Conservation (phyloP, 2,113 vertebrate species). For the Perca fluviatilis region DNA sequence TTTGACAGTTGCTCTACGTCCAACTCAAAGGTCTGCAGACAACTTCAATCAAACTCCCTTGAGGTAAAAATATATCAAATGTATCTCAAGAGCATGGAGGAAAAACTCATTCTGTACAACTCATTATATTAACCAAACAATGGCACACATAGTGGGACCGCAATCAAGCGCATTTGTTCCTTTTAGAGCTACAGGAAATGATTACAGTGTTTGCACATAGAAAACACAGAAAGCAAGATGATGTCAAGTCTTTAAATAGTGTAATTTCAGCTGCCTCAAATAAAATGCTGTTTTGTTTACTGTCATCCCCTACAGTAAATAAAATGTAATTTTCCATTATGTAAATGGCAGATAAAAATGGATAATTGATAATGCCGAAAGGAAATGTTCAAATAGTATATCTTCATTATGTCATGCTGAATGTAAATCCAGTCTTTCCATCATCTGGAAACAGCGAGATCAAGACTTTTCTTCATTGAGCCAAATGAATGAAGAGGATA, state of each 20-base stretch:
- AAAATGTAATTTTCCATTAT: conserved; percentile 36
- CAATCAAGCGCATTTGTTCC: neutral
- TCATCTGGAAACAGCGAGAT: conserved; percentile 1
- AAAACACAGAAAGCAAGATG: conserved; percentile 11
- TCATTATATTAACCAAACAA: conserved; percentile 28
- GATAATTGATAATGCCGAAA: neutral
- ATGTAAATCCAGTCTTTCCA: conserved; percentile 46
- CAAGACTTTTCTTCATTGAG: neutral
- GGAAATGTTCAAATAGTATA: conserved; percentile 4
- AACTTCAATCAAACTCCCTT: conserved; percentile 30
- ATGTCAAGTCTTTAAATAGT: conserved; percentile 36
- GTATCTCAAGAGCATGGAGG: neutral
- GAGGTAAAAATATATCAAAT: conserved; percentile 32
- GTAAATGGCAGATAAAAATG: conserved; percentile 8
- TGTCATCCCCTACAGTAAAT: conserved; percentile 27
- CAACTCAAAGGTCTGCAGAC: conserved; percentile 35
- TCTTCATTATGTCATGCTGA: neutral
- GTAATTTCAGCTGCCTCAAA: conserved; percentile 35
- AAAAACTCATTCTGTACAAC: conserved; percentile 32
- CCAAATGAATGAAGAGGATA: neutral
- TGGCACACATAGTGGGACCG: neutral
- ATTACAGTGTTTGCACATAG: conserved; percentile 23
- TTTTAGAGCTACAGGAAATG: conserved; percentile 28
- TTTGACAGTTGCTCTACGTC: conserved; percentile 31
- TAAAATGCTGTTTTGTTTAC: conserved; percentile 52